Evolutionary conservation across 2,888 invertebrate genomes (phyloP).

Genomic region (Drosophila infuscata): DNA sequence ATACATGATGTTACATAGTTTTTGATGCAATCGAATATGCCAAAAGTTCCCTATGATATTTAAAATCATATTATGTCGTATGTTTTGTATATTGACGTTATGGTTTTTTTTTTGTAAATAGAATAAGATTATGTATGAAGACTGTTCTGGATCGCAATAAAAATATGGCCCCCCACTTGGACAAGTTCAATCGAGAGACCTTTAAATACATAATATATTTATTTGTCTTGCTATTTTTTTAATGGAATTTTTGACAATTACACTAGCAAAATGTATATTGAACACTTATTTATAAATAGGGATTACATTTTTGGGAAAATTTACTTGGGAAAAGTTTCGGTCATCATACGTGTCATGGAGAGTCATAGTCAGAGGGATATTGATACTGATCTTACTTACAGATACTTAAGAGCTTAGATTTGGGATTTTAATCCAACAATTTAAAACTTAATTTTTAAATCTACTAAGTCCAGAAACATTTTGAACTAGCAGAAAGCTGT

Average conservation of each 20-base stretch:
- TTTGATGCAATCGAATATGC: background rate
- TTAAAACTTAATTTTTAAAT: background rate
- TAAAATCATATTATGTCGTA: background rate
- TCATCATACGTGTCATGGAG: background rate
- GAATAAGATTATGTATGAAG: background rate
- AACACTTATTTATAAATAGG: background rate
- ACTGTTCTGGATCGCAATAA: constrained; percentile 1
- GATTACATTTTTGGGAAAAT: background rate
- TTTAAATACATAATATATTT: background rate
- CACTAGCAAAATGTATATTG: background rate
- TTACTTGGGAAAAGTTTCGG: background rate
- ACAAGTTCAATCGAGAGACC: background rate
- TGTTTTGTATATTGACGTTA: background rate
- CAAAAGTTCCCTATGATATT: background rate
- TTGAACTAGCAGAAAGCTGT: background rate
- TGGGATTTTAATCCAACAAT: background rate
- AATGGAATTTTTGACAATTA: background rate
- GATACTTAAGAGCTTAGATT: background rate
- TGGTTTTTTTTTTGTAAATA: constrained; percentile 2
- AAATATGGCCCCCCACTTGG: background rate
- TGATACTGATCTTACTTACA: background rate
- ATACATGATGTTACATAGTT: background rate
- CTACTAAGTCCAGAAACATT: background rate
- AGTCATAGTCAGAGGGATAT: background rate
- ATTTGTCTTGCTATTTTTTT: background rate